Evolutionary conservation across 2,888 invertebrate species (phyloP).

Genomic region (Anarsia innoxiella): DNA sequence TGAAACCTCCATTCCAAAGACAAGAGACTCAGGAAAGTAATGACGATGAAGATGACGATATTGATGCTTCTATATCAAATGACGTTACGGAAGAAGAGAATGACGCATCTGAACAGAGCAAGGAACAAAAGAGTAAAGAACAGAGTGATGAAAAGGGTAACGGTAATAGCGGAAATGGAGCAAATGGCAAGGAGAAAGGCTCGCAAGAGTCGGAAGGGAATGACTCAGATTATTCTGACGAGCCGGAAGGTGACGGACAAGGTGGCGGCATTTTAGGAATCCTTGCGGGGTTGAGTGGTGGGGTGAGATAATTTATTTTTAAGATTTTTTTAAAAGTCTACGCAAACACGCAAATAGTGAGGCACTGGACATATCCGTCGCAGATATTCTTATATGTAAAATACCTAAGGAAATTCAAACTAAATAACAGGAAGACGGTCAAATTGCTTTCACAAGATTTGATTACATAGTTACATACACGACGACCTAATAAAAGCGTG

Average conservation of each 20-base stretch:
- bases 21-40: constrained; percentile 33
- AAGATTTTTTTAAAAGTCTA: background rate
- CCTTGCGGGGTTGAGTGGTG: constrained; percentile 61
- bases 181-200: constrained; percentile 17
- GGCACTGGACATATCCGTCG: too few species aligned
- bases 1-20: constrained; percentile 40
- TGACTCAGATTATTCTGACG: constrained; percentile 44
- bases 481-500: too few species aligned
- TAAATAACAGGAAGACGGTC: too few species aligned
- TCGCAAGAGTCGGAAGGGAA: constrained; percentile 34
- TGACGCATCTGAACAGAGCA: constrained; percentile 35
- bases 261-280: constrained; percentile 65
- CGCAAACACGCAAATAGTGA: too few species aligned
- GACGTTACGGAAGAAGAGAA: constrained; percentile 26
- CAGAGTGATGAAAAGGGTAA: constrained; percentile 17
- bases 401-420: too few species aligned
- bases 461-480: too few species aligned
- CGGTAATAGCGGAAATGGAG: constrained; percentile 21
- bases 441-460: too few species aligned
- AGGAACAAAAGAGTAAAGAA: too few species aligned
- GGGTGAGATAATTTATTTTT: constrained; percentile 39
- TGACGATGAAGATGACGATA: constrained; percentile 22
- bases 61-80: constrained; percentile 20
- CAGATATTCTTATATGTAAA: too few species aligned
- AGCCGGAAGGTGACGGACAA: constrained; percentile 60